These are phyloP conservation scores for Cryptus viduatorius DNA, from an alignment of 2,888 invertebrate genomes.

Conservation along the genomic window DNA sequence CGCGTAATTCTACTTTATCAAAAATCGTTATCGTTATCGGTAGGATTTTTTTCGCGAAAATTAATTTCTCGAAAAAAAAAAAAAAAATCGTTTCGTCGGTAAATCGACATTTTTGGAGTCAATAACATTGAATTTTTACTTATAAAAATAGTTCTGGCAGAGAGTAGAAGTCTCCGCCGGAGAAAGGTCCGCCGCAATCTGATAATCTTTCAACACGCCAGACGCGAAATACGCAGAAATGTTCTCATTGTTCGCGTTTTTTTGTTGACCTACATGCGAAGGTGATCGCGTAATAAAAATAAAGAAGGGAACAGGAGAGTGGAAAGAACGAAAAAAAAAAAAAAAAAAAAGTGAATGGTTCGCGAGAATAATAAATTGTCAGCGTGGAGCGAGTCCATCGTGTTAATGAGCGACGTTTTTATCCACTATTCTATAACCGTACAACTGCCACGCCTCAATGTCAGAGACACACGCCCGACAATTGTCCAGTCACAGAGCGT, in stretches of 20 bases:
- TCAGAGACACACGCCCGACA: conserved; percentile 45
- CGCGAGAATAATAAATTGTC: conserved; percentile 52
- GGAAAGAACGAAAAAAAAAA: conserved; percentile 10
- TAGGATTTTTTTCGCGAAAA: background rate
- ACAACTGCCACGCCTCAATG: conserved; percentile 51
- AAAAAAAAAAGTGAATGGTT: conserved; percentile 56
- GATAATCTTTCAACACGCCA: background rate
- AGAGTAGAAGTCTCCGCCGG: background rate
- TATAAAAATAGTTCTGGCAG: background rate
- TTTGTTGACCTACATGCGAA: conserved; percentile 21
- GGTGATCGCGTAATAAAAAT: conserved; percentile 8
- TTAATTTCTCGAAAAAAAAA: background rate
- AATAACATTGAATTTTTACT: background rate
- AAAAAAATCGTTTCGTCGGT: background rate
- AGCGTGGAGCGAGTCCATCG: conserved; percentile 53
- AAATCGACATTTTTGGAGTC: background rate
- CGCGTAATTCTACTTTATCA: background rate
- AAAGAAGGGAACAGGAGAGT: conserved; percentile 31
- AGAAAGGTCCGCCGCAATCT: background rate
- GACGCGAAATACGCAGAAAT: conserved; percentile 11
- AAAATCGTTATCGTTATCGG: background rate
- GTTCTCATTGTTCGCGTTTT: conserved; percentile 35
- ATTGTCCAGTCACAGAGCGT: conserved; percentile 44
- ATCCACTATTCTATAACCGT: conserved; percentile 25
- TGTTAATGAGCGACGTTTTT: conserved; percentile 57